phyloP scores from a whole-genome alignment of 2,888 invertebrate genomes.

The Amiota mariae region DNA sequence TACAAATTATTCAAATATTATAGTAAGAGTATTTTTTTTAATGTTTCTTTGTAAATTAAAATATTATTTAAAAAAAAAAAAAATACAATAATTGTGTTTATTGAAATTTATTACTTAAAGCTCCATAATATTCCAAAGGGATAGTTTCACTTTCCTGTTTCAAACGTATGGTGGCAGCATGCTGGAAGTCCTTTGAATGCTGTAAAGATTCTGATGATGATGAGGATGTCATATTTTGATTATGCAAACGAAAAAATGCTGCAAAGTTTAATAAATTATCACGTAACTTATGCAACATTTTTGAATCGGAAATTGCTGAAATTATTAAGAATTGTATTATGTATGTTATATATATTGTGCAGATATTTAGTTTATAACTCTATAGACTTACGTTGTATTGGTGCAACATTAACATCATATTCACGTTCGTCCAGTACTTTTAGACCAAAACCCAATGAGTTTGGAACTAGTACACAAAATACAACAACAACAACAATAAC shows the following conservation, averaged over 20 bases:
- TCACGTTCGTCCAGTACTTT: slow-evolving; percentile 47
- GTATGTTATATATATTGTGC: not conserved
- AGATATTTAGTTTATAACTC: too few species aligned
- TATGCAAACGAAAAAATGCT: slow-evolving; percentile 22
- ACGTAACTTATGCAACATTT: slow-evolving; percentile 43
- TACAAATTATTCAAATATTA: slow-evolving; percentile 2
- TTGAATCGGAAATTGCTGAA: not conserved
- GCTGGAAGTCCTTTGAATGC: too few species aligned
- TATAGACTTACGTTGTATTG: slow-evolving; percentile 45
- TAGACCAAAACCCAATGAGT: not conserved
- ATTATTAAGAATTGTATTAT: accelerated
- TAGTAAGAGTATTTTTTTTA: slow-evolving; percentile 21
- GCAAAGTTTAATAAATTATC: slow-evolving; percentile 37
- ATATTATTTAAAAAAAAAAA: too few species aligned
- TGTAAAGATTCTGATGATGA: too few species aligned
- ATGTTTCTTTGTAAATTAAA: too few species aligned
- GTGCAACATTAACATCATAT: slow-evolving; percentile 54
- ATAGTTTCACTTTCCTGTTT: slow-evolving; percentile 34
- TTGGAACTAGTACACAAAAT: slow-evolving; percentile 15
- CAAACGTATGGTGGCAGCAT: slow-evolving; percentile 14
- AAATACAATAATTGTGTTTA: not conserved
- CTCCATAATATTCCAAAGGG: slow-evolving; percentile 38
- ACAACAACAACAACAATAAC: slow-evolving; percentile 39
- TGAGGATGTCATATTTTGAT: not conserved
- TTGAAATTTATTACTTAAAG: slow-evolving; percentile 57